Percentiles rank a stretch among this genome's conserved stretches.
Evolutionary conservation across 2,113 vertebrate genomes (phyloP).

Genomic region (Sturnus vulgaris): DNA sequence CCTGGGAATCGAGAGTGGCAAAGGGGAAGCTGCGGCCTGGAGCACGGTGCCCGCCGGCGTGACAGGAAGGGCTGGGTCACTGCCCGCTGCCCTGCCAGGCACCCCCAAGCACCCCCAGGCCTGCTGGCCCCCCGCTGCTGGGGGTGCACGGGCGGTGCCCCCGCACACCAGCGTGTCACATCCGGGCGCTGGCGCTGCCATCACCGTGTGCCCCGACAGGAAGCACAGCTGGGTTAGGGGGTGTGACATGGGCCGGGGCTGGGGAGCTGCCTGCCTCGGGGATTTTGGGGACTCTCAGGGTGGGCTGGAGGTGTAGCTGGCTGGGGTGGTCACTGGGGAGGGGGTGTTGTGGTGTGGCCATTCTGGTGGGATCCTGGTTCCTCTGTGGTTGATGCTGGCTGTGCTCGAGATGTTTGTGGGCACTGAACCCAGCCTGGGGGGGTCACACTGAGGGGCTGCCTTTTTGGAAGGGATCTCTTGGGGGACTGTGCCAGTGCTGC

Average conservation of each 20-base stretch:
- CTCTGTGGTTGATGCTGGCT: accelerated
- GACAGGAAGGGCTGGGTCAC: constrained; percentile 67
- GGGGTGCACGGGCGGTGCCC: constrained; percentile 12
- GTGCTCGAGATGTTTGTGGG: background rate
- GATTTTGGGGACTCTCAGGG: background rate
- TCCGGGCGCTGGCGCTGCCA: constrained; percentile 32
- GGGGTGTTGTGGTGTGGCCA: accelerated
- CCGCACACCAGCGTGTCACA: background rate
- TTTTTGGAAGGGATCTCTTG: background rate
- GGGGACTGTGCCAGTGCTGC: background rate
- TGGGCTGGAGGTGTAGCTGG: background rate
- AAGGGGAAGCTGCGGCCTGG: constrained; percentile 73
- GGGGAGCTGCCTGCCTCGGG: background rate
- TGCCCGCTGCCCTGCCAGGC: background rate
- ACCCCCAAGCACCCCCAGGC: background rate
- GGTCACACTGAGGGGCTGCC: background rate
- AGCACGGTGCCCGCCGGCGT: constrained; percentile 65
- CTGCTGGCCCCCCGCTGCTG: background rate
- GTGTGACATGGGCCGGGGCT: background rate
- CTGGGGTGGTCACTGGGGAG: background rate
- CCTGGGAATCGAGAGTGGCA: constrained; percentile 67
- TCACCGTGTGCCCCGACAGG: background rate
- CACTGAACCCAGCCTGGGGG: background rate
- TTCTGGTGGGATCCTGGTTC: background rate
- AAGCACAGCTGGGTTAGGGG: background rate